These are phyloP conservation scores for Amphiprion ocellaris DNA, from an alignment of 2,113 vertebrate genomes.

Conservation along the genomic window DNA sequence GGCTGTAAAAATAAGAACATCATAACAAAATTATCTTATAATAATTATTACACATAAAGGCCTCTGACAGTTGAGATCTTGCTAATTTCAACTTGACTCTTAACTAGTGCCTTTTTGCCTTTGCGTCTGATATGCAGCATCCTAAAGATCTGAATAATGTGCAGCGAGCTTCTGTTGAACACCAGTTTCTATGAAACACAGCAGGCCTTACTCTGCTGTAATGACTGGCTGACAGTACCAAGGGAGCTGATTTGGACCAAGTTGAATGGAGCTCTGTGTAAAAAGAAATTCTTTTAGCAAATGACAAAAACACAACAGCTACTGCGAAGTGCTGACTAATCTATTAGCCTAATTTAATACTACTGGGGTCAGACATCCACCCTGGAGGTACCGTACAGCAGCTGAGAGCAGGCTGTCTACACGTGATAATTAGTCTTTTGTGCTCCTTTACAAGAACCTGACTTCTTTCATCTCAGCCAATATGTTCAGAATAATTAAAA, in stretches of 20 bases:
- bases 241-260: background rate
- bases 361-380: background rate
- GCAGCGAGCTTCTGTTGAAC: no score
- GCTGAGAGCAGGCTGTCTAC: slow-evolving; percentile 14
- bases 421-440: slow-evolving; percentile 21
- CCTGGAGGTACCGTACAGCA: slow-evolving; percentile 11
- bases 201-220: background rate
- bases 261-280: background rate
- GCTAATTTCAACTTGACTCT: no score
- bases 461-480: background rate
- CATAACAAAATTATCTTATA: no score
- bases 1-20: no score
- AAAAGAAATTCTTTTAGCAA: background rate
- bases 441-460: background rate
- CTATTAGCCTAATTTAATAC: slow-evolving; percentile 11
- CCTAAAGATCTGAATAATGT: no score
- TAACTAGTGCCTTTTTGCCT: no score
- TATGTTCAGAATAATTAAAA: slow-evolving; percentile 7
- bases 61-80: no score
- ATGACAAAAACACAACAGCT: slow-evolving; percentile 1
- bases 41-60: no score
- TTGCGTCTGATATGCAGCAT: no score
- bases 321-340: background rate
- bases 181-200: no score
- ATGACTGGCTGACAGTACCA: background rate